phyloP scores from a whole-genome alignment of 2,888 invertebrate genomes.

The Meta bourneti region DNA sequence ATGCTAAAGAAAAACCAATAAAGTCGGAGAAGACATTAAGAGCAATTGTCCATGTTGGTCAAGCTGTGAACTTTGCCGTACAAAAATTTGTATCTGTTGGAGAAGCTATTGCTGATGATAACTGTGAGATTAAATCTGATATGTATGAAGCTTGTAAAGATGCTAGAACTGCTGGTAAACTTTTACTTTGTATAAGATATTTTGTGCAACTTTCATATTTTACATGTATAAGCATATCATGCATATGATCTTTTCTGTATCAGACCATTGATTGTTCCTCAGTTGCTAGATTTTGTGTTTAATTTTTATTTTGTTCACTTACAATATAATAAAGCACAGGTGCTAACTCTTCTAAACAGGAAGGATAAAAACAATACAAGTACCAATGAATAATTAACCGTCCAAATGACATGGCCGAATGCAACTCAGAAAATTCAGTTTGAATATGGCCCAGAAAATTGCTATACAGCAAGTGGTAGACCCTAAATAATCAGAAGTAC shows the following conservation, averaged over 20 bases:
- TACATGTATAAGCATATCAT: neutral
- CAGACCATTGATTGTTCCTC: no score
- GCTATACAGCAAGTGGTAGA: no score
- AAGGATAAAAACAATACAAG: no score
- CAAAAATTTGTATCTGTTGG: slow-evolving; percentile 99
- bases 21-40: slow-evolving; percentile 85
- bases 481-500: no score
- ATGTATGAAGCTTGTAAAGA: slow-evolving; percentile 99
- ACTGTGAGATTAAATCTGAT: slow-evolving; percentile 96
- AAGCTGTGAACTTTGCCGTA: slow-evolving; percentile 97
- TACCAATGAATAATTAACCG: no score
- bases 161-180: slow-evolving; percentile 94
- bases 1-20: slow-evolving; percentile 84
- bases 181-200: slow-evolving; percentile 31
- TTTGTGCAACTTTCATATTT: neutral
- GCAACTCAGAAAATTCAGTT: no score
- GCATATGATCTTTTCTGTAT: neutral
- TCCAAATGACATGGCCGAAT: no score
- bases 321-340: no score
- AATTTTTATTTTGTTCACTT: no score
- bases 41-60: slow-evolving; percentile 94
- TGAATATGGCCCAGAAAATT: no score
- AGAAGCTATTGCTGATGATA: slow-evolving; percentile 98
- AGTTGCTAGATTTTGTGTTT: no score
- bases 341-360: no score